Conservation (phyloP, 2,888 invertebrate species). For the Arctia plantaginis region DNA sequence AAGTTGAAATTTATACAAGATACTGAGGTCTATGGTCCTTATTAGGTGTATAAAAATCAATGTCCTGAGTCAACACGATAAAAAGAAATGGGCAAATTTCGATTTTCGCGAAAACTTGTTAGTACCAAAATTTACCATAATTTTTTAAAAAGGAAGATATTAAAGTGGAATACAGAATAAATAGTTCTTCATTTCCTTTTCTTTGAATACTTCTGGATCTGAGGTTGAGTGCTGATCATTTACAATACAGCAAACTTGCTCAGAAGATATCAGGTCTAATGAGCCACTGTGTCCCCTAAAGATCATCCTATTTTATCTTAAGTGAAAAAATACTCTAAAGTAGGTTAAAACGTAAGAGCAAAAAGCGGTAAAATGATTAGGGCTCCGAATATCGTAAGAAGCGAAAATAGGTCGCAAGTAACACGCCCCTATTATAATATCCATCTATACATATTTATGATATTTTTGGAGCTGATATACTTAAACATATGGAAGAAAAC, state of each 20-base stretch:
- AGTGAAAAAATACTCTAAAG: neutral
- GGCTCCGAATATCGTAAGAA: neutral
- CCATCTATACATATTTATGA: constrained; percentile 11
- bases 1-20: no score
- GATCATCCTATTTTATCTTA: neutral
- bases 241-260: neutral
- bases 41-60: no score
- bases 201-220: neutral
- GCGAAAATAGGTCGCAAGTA: constrained; percentile 6
- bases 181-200: neutral
- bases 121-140: no score
- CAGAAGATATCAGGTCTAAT: neutral
- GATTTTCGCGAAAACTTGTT: no score
- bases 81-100: no score
- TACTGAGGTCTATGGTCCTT: no score
- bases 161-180: neutral
- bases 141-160: neutral
- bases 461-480: neutral
- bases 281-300: neutral
- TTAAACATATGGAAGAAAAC: neutral
- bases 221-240: neutral
- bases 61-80: no score
- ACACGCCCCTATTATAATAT: constrained; percentile 4
- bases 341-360: constrained; percentile 3
- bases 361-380: neutral